Evolutionary conservation across 2,797 vertebrate species (phyloP), one percentile per base, ranked within the genome.

Genomic region (Vultur gryphus): DNA sequence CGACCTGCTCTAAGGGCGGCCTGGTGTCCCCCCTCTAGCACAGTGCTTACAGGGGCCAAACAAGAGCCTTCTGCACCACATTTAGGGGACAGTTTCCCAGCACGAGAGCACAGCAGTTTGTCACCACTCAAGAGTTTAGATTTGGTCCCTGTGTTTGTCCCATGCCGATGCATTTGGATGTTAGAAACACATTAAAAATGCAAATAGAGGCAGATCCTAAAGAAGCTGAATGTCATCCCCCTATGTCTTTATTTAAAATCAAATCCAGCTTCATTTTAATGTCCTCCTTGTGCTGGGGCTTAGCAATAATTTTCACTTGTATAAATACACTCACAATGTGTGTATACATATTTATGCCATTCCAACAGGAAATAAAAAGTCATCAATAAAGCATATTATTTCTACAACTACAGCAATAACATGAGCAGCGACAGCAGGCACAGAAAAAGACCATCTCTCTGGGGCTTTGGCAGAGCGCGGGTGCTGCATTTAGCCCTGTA

Each of bases 311-410:
- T 87, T 82, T 70, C 79, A 41, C 71, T 92, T 51, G 79, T 88
- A 79, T 46, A 69, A 92, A 95, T 64, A 72, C 44, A 7, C 35
- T 66, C 58, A 48, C 76, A 54, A 49, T 75, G 39, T 75, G 54
- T 37, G 25, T 29, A 51, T 90, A 39, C 58, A 59, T 83, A 88
- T 94, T 96, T 88, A 90, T 90, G 87, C 31, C 7, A 0, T 76
- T 90, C 76, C 76, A 59, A 81, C 33, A 90, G 76, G 79, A 85
- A 75, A 54, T 46, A 92, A 82, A 70, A 83, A 72, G 65, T 51
- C 92, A 79, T 83, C 76, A 86, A 80, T 86, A 95, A 94, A 90
- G 62, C 54, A 28, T 11, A 83, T 89, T 84, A 88, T 88, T 90
- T 51, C 67, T 79, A 79, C 54, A 55, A 33, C 62, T 67, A 15